These are phyloP conservation scores for Brachirus orientalis DNA, from an alignment of 2,113 vertebrate species.

Conservation along the genomic window DNA sequence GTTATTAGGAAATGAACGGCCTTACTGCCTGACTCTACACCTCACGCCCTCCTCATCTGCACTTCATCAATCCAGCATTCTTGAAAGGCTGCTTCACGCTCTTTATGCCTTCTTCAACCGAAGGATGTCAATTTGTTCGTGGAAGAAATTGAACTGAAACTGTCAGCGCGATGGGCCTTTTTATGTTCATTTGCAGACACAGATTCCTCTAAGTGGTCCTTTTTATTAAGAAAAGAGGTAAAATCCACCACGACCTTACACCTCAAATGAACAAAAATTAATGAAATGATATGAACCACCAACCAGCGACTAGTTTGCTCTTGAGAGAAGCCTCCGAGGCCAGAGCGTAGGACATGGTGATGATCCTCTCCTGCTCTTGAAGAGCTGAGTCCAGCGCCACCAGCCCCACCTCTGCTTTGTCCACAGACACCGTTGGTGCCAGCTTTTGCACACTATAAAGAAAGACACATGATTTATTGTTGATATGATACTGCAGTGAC, in stretches of 20 bases:
- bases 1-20: slow-evolving; percentile 76
- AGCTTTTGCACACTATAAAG: slow-evolving; percentile 89
- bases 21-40: slow-evolving; percentile 65
- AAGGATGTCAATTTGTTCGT: slow-evolving; percentile 48
- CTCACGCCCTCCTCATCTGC: slow-evolving; percentile 57
- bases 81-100: slow-evolving; percentile 56
- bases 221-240: slow-evolving; percentile 17
- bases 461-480: neutral
- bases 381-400: slow-evolving; percentile 87
- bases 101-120: slow-evolving; percentile 39
- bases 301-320: slow-evolving; percentile 98
- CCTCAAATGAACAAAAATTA: neutral
- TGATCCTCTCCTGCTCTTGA: slow-evolving; percentile 94
- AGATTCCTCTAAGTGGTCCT: slow-evolving; percentile 29
- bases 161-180: neutral
- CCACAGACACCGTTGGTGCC: slow-evolving; percentile 78
- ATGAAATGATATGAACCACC: slow-evolving; percentile 21
- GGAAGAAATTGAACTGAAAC: slow-evolving; percentile 37
- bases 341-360: slow-evolving; percentile 95
- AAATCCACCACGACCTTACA: neutral
- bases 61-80: slow-evolving; percentile 46
- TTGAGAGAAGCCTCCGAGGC: slow-evolving; percentile 97
- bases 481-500: neutral
- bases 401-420: slow-evolving; percentile 79
- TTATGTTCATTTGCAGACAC: slow-evolving; percentile 15